A percentile compares a stretch with the other conserved stretches of the same genome.
phyloP scores from a whole-genome alignment of 2,113 vertebrate species.

The Entomyzon cyanotis region DNA sequence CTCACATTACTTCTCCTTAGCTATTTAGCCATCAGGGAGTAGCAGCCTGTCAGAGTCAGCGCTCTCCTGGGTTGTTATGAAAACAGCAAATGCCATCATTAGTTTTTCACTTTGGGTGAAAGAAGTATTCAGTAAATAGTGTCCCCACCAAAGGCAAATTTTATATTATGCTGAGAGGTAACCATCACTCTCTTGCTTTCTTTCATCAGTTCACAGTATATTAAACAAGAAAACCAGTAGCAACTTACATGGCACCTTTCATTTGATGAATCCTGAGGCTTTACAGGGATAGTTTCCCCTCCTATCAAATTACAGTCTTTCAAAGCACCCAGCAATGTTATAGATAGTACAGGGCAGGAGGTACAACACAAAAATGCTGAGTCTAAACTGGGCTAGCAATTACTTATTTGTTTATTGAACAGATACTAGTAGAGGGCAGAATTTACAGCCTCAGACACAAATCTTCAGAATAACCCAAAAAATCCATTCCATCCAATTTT shows the following conservation, averaged over 20 bases:
- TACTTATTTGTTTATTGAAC: not conserved
- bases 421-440: not conserved
- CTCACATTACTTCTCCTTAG: constrained; percentile 44
- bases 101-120: constrained; percentile 66
- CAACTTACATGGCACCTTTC: not conserved
- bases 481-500: not conserved
- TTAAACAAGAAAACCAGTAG: not conserved
- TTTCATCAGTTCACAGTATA: not conserved
- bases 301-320: not conserved
- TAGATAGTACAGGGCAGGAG: not conserved
- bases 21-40: constrained; percentile 18
- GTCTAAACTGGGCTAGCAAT: not conserved
- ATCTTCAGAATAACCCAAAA: not conserved
- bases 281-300: not conserved
- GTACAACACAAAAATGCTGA: not conserved
- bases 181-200: not conserved
- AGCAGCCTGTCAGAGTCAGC: constrained; percentile 58
- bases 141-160: constrained; percentile 30
- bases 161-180: not conserved
- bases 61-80: constrained; percentile 63
- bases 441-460: not conserved
- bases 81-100: constrained; percentile 66
- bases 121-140: constrained; percentile 26
- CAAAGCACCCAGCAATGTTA: not conserved
- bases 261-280: not conserved